Conservation (phyloP, 2,113 vertebrate genomes). For the Climacteris rufus region DNA sequence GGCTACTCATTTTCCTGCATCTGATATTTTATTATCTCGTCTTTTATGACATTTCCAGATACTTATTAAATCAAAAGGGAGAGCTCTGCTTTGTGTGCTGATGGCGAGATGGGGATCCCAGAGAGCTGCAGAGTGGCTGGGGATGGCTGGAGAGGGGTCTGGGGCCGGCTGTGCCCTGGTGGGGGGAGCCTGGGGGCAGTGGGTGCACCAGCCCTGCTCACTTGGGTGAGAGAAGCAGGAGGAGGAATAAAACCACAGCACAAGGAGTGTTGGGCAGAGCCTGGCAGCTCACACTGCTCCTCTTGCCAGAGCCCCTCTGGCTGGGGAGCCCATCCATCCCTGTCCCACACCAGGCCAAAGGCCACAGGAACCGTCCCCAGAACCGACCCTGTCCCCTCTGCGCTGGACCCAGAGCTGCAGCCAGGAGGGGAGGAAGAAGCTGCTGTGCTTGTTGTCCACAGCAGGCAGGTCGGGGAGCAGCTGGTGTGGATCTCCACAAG, state of each 20-base stretch:
- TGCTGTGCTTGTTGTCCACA: too few species aligned
- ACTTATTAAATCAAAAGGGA: background rate
- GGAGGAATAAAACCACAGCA: background rate
- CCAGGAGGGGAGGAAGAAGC: background rate
- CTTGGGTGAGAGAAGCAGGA: background rate
- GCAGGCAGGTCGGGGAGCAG: background rate
- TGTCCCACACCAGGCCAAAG: background rate
- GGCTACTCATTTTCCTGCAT: background rate
- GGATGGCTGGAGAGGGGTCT: background rate
- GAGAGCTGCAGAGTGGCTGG: accelerated
- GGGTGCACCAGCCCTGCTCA: background rate
- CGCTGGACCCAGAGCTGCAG: background rate
- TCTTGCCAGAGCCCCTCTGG: background rate
- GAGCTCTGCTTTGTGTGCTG: background rate
- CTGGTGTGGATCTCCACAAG: background rate
- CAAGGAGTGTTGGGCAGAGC: background rate
- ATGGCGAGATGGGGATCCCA: background rate
- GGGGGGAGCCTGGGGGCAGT: accelerated
- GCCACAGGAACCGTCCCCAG: accelerated
- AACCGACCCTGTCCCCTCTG: background rate
- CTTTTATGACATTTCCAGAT: conserved; percentile 21
- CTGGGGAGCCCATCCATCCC: background rate
- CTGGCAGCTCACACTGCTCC: background rate
- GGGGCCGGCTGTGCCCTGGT: accelerated
- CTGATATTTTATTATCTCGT: background rate